These are phyloP conservation scores for Pteruthius melanotis DNA, from an alignment of 2,113 vertebrate species.

Conservation along the genomic window DNA sequence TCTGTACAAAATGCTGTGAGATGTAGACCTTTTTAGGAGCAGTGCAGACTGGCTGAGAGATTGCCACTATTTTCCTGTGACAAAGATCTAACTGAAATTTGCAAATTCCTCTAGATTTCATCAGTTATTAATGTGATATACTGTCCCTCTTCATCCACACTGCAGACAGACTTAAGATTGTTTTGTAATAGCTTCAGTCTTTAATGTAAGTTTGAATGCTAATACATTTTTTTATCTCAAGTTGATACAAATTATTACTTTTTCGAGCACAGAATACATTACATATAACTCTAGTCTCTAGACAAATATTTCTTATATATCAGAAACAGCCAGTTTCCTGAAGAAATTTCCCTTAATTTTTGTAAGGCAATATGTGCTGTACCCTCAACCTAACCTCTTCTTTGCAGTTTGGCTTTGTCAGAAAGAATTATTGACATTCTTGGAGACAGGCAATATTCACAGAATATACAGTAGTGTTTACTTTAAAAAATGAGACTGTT, in stretches of 20 bases:
- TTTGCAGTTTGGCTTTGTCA: conserved; percentile 5
- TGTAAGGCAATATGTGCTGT: not conserved
- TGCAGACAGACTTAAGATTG: not conserved
- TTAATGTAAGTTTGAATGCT: not conserved
- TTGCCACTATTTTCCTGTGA: not conserved
- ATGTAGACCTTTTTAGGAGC: not conserved
- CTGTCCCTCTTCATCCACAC: not conserved
- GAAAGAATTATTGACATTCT: conserved; percentile 48
- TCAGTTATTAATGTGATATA: not conserved
- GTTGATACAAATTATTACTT: not conserved
- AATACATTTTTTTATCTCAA: not conserved
- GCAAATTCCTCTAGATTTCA: not conserved
- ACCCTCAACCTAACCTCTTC: conserved; percentile 1
- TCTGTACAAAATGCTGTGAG: not conserved
- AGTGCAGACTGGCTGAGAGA: not conserved
- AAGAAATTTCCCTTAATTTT: conserved; percentile 21
- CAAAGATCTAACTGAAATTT: not conserved
- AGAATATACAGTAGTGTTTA: conserved; percentile 62
- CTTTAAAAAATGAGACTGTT: conserved; percentile 62
- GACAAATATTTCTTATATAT: not conserved
- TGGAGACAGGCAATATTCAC: conserved; percentile 48
- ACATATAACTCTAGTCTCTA: not conserved
- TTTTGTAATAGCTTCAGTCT: not conserved
- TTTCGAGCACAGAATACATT: not conserved
- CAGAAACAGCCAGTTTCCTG: not conserved